Base-by-base conservation (phyloP, 2,113 vertebrate species). In the Brachionichthys hirsutus region DNA sequence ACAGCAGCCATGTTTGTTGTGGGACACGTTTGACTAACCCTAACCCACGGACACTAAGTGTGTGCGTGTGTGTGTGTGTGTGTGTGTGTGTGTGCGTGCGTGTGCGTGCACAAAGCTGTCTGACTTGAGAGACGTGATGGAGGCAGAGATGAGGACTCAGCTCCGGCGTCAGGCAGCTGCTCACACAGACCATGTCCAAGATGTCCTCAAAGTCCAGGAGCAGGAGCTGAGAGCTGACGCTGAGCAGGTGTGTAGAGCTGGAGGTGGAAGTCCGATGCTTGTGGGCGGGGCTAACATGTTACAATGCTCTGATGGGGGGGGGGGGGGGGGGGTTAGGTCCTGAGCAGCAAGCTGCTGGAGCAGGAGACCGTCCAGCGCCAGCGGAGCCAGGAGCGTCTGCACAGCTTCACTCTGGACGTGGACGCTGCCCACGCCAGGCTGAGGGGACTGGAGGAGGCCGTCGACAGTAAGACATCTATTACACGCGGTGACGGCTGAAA, bases 101-200 rank as follows among this genome's bases (percentile, higher is more conserved):
- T 30, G 24, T 30, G 4, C 24, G 24, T 30, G 24, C 43, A 15
- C 45, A 30, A 30, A 98, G 97, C 84, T 94, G 15, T 91, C 93
- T 9, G 95, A 98, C 75, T 84, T 96, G 13, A 90, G 95, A 10
- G 96, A 96, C 16, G 94, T 95, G 77, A 98, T 99, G 95, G 97
- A 99, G 84, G 91, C 52, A 0, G 97, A 99, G 73, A 98, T 98
- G 97, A 93, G 97, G 62, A 98, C 95, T 1, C 97, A 99, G 90
- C 92, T 99, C 0, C 93, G 96, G 24, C 92, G 97, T 4, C 96
- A 98, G 77, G 95, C 97, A 0, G 96, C 96, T 0, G 97, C 97
- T 34, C 97, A 99, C 89, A 94, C 93, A 0, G 97, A 98, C 82
- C 97, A 99, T 3, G 90, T 99, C 61, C 82, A 88, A 34, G 97